A percentile compares a stretch with the other conserved stretches of the same genome.
phyloP scores from a whole-genome alignment of 2,113 vertebrate species.

The Calonectris borealis region DNA sequence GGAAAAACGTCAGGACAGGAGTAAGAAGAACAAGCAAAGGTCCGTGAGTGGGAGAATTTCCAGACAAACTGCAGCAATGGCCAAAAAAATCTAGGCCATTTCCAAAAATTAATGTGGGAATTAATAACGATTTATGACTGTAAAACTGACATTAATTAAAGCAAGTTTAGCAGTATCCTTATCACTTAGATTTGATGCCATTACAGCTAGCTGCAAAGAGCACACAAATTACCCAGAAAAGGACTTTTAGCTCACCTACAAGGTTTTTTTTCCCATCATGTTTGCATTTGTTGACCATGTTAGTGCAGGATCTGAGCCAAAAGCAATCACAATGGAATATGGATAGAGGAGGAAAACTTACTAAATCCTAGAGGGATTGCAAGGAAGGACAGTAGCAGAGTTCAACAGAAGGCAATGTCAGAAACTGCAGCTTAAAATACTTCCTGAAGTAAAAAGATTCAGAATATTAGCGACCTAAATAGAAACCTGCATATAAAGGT shows the following conservation, averaged over 20 bases:
- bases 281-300: slow-evolving; percentile 10
- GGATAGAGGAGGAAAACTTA: neutral
- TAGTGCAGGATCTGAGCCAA: neutral
- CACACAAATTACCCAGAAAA: slow-evolving; percentile 62
- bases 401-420: neutral
- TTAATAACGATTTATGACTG: slow-evolving; percentile 72
- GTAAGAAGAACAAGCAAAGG: neutral
- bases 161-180: slow-evolving; percentile 66
- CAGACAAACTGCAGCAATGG: slow-evolving; percentile 25
- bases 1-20: neutral
- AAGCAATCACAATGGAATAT: neutral
- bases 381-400: neutral
- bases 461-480: neutral
- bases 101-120: slow-evolving; percentile 60
- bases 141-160: slow-evolving; percentile 68
- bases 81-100: slow-evolving; percentile 58
- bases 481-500: neutral
- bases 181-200: slow-evolving; percentile 66
- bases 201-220: slow-evolving; percentile 46
- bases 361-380: neutral
- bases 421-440: neutral
- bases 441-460: neutral
- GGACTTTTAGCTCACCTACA: neutral
- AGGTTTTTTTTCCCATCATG: neutral
- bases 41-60: slow-evolving; percentile 23